phyloP scores from a whole-genome alignment of 2,113 vertebrate species.

The Crotalus helleri region DNA sequence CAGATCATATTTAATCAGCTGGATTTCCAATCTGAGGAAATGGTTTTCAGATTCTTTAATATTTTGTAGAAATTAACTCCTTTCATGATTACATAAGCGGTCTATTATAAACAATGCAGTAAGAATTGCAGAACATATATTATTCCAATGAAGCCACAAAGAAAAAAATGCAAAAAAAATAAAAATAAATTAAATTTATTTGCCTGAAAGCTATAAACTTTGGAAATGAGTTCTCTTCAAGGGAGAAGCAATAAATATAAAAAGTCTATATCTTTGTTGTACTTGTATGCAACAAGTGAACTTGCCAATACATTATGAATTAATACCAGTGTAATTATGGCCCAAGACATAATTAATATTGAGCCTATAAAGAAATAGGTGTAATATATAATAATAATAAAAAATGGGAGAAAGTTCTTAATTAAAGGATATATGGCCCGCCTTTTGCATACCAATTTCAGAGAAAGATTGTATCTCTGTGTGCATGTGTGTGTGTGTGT shows the following conservation, averaged over 20 bases:
- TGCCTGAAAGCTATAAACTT: conserved; percentile 3
- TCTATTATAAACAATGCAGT: not conserved
- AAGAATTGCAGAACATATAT: not conserved
- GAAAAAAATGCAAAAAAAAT: conserved; percentile 4
- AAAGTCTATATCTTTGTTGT: not conserved
- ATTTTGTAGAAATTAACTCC: not conserved
- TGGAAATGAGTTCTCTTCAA: not conserved
- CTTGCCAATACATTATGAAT: conserved; percentile 5
- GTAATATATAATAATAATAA: not conserved
- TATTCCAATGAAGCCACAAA: not conserved
- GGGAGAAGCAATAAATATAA: conserved; percentile 18
- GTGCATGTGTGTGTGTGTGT: not conserved
- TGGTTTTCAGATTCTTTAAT: not conserved
- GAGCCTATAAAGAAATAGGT: not conserved
- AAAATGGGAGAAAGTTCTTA: not conserved
- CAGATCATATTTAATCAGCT: not conserved
- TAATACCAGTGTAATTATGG: not conserved
- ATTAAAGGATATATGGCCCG: not conserved
- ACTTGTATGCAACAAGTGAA: not conserved
- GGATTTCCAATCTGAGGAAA: not conserved
- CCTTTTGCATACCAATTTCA: not conserved
- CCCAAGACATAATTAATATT: not conserved
- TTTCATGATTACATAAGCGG: not conserved
- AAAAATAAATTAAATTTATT: not conserved
- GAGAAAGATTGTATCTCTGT: not conserved